phyloP scores from a whole-genome alignment of 2,113 vertebrate species.

The Sinocyclocheilus anophthalmus region DNA sequence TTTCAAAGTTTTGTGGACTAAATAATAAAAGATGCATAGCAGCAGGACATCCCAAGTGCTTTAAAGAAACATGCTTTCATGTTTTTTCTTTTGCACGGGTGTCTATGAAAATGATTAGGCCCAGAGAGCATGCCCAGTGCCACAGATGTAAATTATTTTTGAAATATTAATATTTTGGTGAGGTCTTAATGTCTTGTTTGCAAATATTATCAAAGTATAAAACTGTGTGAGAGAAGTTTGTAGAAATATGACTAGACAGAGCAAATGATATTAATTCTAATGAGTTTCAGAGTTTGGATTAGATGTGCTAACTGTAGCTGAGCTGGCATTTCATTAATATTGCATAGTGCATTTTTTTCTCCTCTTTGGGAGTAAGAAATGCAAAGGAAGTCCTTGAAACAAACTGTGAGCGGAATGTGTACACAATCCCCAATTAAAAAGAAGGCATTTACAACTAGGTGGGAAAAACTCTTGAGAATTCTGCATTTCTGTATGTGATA shows the following conservation, averaged over 20 bases:
- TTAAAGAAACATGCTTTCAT: constrained; percentile 49
- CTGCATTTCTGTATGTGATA: neutral
- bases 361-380: constrained; percentile 16
- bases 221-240: constrained; percentile 30
- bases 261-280: constrained; percentile 20
- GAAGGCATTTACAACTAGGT: neutral
- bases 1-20: constrained; percentile 13
- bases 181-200: constrained; percentile 35
- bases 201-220: constrained; percentile 47
- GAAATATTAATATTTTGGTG: constrained; percentile 47
- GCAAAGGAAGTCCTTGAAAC: constrained; percentile 28
- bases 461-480: neutral
- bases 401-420: neutral
- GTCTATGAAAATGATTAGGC: constrained; percentile 37
- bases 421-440: constrained; percentile 12
- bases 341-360: constrained; percentile 21
- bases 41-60: constrained; percentile 49
- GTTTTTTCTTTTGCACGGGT: constrained; percentile 24
- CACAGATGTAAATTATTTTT: constrained; percentile 42
- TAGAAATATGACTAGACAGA: constrained; percentile 37
- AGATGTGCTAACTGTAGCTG: constrained; percentile 41
- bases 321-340: constrained; percentile 51
- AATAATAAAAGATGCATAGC: constrained; percentile 29
- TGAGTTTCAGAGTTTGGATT: neutral
- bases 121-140: constrained; percentile 17